Base-by-base conservation (phyloP, 2,888 invertebrate species). In the Drosophila histrio region DNA sequence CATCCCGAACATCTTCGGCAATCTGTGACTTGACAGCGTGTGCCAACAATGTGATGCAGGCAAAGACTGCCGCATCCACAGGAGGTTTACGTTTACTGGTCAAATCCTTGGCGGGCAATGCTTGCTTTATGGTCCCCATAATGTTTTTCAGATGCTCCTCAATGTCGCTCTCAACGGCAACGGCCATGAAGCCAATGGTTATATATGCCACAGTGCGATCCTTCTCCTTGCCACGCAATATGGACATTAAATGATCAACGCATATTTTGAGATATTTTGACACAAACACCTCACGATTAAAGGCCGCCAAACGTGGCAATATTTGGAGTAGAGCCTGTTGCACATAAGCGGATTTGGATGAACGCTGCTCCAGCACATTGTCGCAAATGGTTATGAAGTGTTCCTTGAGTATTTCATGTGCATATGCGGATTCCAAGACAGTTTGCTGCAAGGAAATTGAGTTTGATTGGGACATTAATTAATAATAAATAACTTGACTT, bases 271-370 rank as follows among this genome's bases (percentile, higher is more conserved):
- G 92, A 91, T 97, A 95, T 77, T 95, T 94, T 60, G 94, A 93
- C 0, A 96, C 94, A 90, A 98, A 99, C 60, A 94, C 94, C 5
- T 95, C 94, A 64, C 95, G 95, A 90, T 97, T 96, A 87, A 99
- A 98, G n/a, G 98, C 97, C 5, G 98, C 98, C 52, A 99, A 92
- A 73, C 98, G 94, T 0, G 99, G 99, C 64, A 99, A 93, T 46
- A 99, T 94, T 34, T 95, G 95, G 60, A 99, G 93, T 11, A 99
- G 92, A 0, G 96, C 95, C 89, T 97, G 96, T 79, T 98, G 98
- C 19, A 98, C 96, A 90, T 96, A 95, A 4, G 94, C 93, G 50
- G 95, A 96, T 80, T 96, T 94, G 0, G 95, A 94, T 52, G 93
- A 92, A 61, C 96, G 94, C 86, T 97, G 97, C 36, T 94, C 94